Evolutionary conservation across 2,888 invertebrate species (phyloP).

Genomic region (Volucella inflata): DNA sequence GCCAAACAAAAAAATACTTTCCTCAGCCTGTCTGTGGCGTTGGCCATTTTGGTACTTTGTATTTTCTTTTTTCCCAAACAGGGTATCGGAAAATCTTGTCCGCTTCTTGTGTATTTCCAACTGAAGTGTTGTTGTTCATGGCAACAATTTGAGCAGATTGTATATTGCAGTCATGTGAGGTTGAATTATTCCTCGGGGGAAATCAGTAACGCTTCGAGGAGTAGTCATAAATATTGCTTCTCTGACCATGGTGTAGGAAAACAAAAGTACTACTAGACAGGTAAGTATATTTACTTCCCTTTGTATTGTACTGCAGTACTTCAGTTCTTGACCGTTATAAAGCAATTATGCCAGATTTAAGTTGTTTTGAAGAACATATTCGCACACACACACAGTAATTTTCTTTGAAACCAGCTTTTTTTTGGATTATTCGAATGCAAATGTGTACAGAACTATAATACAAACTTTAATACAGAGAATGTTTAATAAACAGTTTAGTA

Average conservation of each 20-base stretch:
- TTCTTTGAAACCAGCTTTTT: no score
- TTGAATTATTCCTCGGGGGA: slow-evolving; percentile 70
- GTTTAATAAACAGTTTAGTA: no score
- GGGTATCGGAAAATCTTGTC: slow-evolving; percentile 8
- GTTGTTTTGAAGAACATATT: not conserved
- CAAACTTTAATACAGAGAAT: no score
- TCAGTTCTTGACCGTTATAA: no score
- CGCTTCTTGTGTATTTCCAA: slow-evolving; percentile 17
- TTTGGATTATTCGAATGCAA: no score
- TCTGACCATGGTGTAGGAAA: slow-evolving; percentile 37
- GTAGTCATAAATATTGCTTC: slow-evolving; percentile 67
- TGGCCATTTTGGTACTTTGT: slow-evolving; percentile 50
- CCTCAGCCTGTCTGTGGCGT: slow-evolving; percentile 26
- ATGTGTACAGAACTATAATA: no score
- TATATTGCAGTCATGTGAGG: slow-evolving; percentile 57
- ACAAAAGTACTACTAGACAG: slow-evolving; percentile 38
- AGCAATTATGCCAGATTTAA: no score
- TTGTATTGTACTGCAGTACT: no score
- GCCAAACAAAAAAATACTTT: slow-evolving; percentile 43
- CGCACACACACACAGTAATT: slow-evolving; percentile 3
- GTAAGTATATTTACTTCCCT: slow-evolving; percentile 8
- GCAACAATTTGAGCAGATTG: slow-evolving; percentile 67
- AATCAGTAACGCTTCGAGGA: slow-evolving; percentile 69
- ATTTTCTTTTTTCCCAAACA: slow-evolving; percentile 4
- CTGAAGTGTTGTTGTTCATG: slow-evolving; percentile 61